A percentile compares a stretch with the other conserved stretches of the same genome.
phyloP scores from a whole-genome alignment of 2,113 vertebrate genomes.

The Rhinopomastus cyanomelas region DNA sequence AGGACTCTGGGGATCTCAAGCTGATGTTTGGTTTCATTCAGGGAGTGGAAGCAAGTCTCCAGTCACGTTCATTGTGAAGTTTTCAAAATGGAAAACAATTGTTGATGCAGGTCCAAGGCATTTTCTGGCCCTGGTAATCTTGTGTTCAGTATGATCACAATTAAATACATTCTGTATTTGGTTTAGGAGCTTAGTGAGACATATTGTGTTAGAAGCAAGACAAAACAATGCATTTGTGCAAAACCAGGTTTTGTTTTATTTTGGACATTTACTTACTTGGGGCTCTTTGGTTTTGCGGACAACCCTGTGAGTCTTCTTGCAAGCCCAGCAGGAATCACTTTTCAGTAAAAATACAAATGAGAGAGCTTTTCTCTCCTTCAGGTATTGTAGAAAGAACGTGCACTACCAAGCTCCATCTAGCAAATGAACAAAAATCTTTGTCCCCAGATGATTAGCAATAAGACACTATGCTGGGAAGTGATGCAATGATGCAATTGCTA shows the following conservation, averaged over 20 bases:
- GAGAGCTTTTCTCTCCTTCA: neutral
- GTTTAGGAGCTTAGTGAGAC: constrained; percentile 49
- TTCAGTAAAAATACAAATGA: constrained; percentile 5
- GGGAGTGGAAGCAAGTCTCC: constrained; percentile 36
- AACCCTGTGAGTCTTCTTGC: constrained; percentile 16
- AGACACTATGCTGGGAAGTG: neutral
- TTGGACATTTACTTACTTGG: constrained; percentile 40
- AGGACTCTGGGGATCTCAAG: neutral
- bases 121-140: constrained; percentile 52
- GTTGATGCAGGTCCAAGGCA: constrained; percentile 34
- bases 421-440: constrained; percentile 11
- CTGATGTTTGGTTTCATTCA: constrained; percentile 23
- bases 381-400: neutral
- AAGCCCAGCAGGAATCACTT: neutral
- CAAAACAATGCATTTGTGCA: constrained; percentile 59
- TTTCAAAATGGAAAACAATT: constrained; percentile 69
- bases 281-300: constrained; percentile 29
- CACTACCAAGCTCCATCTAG: neutral
- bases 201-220: constrained; percentile 57
- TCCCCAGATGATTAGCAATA: constrained; percentile 11
- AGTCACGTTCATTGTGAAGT: constrained; percentile 61
- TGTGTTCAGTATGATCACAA: constrained; percentile 54
- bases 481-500: neutral
- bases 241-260: constrained; percentile 13
- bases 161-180: constrained; percentile 49